Conservation (phyloP, 2,888 invertebrate genomes). For the Acanthopleura granulata region DNA sequence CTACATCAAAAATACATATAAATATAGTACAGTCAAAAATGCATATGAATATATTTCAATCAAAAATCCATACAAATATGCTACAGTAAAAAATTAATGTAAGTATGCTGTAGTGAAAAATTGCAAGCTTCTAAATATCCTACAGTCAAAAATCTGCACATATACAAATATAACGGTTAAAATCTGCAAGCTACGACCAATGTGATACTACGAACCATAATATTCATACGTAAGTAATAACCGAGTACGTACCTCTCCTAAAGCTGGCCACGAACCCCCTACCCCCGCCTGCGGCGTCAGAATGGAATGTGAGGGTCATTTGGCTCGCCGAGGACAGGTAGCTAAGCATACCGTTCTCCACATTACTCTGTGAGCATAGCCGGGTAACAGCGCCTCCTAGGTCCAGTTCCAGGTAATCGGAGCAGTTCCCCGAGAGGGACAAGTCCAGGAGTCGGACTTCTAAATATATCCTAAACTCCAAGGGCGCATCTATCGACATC, state of each 20-base stretch:
- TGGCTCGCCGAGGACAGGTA: neutral
- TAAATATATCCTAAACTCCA: slow-evolving; percentile 78
- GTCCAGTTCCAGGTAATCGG: neutral
- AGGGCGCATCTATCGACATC: slow-evolving; percentile 78
- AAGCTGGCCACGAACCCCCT: neutral
- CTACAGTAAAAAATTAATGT: too few relatives aligned
- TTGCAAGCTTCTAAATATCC: too few relatives aligned
- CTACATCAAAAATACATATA: too few relatives aligned
- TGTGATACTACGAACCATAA: too few relatives aligned
- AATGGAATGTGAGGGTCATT: neutral
- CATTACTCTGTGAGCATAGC: neutral
- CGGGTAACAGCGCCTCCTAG: neutral
- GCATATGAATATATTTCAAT: too few relatives aligned
- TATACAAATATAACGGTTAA: too few relatives aligned
- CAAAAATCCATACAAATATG: too few relatives aligned
- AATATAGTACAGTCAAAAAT: too few relatives aligned
- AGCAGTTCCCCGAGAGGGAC: neutral
- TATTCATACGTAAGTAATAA: neutral
- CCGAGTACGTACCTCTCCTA: neutral
- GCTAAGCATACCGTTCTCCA: neutral
- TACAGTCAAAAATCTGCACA: too few relatives aligned
- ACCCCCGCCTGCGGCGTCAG: neutral
- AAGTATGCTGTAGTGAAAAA: too few relatives aligned
- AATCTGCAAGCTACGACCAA: too few relatives aligned
- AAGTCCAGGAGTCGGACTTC: slow-evolving; percentile 56